Conservation (phyloP, 2,113 vertebrate genomes). For the Vicugna pacos region DNA sequence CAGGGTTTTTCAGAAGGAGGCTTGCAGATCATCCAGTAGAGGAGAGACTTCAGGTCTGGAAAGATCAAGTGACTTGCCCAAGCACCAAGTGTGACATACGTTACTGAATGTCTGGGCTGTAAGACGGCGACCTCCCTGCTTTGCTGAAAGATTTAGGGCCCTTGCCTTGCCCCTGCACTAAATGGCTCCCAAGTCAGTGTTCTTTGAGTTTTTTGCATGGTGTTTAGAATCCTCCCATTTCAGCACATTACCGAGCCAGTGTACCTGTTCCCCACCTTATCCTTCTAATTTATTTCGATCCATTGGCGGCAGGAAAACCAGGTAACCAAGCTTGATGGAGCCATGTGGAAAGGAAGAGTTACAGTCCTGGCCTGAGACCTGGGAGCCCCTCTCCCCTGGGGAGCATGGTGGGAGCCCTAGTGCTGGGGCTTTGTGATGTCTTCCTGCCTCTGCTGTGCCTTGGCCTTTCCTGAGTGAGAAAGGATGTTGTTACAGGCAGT, state of each 20-base stretch:
- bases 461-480: neutral
- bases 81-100: neutral
- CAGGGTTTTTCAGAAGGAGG: neutral
- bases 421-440: neutral
- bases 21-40: neutral
- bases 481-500: neutral
- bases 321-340: neutral
- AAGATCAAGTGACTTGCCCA: neutral
- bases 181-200: neutral
- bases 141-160: neutral
- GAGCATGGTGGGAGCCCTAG: fast-evolving
- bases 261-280: neutral
- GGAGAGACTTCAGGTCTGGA: neutral
- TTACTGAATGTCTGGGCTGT: neutral
- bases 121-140: neutral
- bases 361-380: neutral
- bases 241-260: neutral
- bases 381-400: neutral
- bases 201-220: neutral
- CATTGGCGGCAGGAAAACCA: neutral
- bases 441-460: neutral
- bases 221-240: neutral
- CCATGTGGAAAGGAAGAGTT: neutral
- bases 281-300: neutral
- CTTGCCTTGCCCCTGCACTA: neutral